Base-by-base conservation (phyloP, 2,888 invertebrate species). In the Brenthis daphne region DNA sequence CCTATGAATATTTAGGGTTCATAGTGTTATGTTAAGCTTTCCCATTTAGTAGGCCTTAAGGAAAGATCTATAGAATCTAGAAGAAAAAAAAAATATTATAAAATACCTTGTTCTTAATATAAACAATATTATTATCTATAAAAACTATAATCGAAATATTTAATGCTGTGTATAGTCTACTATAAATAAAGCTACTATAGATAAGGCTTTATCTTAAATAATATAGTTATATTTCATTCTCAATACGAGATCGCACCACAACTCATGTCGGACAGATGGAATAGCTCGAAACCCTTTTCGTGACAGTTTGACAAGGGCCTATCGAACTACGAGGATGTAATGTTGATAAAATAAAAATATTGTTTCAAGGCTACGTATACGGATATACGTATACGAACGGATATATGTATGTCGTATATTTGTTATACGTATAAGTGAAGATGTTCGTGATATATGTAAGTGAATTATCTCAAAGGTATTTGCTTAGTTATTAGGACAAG, bases 271-370 rank as follows among this genome's bases (percentile, higher is more conserved):
- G 67, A 61, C 56, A 67, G 67, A 50, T 50, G 67, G 55, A 67
- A 56, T 51, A 43, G 56, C 50, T 51, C n/a, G 16, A n/a, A 69
- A 73, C 73, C 73, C 73, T 73, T 70, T 67, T 73, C 73, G 71
- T 65, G 67, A 71, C 55, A 57, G 64, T 73, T 67, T 73, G 73
- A 73, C 73, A 67, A 65, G 61, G 65, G 67, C 57, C 57, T 57
- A 61, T 63, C 53, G 43, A 43, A 43, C 53, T 63, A 54, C 14
- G 63, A 53, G 13, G n/a, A 16, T 43, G 63, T 63, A 53, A 53
- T 53, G 53, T 63, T 12, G 37, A 43, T 13, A 43, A 63, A 54
- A 63, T 51, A 43, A 63, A 63, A 63, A 63, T 63, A 63, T 63
- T 54, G 43, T 24, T 63, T 20, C 53, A 33, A 13, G 11, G n/a